phyloP scores from a whole-genome alignment of 2,888 invertebrate genomes.

The Drosophila neonasuta region DNA sequence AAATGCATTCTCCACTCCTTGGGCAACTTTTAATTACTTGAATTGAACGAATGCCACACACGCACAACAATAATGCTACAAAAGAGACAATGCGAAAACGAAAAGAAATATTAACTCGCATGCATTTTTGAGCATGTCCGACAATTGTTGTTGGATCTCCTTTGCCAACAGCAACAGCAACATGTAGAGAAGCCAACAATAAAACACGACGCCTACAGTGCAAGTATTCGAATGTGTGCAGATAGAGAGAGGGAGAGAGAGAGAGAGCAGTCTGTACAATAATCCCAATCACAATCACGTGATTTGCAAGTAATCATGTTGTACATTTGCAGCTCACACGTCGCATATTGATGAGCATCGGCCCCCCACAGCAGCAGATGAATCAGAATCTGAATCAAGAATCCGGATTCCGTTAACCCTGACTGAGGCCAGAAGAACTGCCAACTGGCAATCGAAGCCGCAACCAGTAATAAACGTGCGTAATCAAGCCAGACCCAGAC shows the following conservation, averaged over 20 bases:
- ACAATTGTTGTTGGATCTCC: conserved; percentile 33
- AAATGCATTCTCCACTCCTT: conserved; percentile 4
- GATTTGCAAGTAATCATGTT: conserved; percentile 78
- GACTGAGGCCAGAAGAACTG: conserved; percentile 18
- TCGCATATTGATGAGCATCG: conserved; percentile 68
- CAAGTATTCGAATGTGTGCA: neutral
- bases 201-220: conserved; percentile 5
- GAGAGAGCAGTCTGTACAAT: conserved; percentile 43
- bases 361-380: conserved; percentile 2
- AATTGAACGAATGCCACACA: conserved; percentile 7
- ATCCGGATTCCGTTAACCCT: conserved; percentile 46
- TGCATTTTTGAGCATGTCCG: conserved; percentile 41
- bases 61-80: neutral
- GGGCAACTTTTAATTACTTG: conserved; percentile 37
- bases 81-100: conserved; percentile 5
- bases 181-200: conserved; percentile 6
- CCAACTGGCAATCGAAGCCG: conserved; percentile 32
- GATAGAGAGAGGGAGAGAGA: neutral
- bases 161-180: conserved; percentile 6
- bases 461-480: conserved; percentile 72
- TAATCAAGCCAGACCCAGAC: conserved; percentile 56
- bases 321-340: conserved; percentile 70
- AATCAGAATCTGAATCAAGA: conserved; percentile 22
- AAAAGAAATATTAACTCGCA: conserved; percentile 17
- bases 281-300: conserved; percentile 72